Percentiles rank a stretch among this genome's conserved stretches.
phyloP scores from a whole-genome alignment of 2,888 invertebrate genomes.

The Trissolcus japonicus region DNA sequence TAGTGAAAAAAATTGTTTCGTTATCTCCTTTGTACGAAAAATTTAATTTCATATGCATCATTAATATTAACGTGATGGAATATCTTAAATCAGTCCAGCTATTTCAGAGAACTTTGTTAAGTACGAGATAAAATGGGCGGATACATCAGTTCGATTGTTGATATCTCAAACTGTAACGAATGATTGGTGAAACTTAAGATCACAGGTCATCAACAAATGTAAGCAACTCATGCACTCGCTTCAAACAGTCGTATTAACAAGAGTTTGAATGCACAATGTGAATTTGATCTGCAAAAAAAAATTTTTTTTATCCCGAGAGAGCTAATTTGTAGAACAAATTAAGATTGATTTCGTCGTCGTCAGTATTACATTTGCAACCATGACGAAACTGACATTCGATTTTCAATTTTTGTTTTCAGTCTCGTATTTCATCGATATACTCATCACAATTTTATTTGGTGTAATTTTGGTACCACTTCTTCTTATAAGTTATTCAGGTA shows the following conservation, averaged over 20 bases:
- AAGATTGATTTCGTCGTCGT: constrained; percentile 10
- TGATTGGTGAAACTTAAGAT: constrained; percentile 39
- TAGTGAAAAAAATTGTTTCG: neutral
- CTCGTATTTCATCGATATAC: constrained; percentile 57
- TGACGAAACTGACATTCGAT: constrained; percentile 26
- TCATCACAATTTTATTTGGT: constrained; percentile 50
- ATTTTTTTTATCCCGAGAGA: neutral
- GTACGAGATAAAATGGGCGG: constrained; percentile 34
- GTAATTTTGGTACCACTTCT: constrained; percentile 57
- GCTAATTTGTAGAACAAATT: neutral
- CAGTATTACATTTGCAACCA: constrained; percentile 34
- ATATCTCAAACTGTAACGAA: constrained; percentile 49
- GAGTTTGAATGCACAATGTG: constrained; percentile 30
- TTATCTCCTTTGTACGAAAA: neutral
- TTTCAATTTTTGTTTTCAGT: constrained; percentile 53
- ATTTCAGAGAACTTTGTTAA: constrained; percentile 29
- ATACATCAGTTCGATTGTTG: constrained; percentile 31
- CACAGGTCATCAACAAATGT: constrained; percentile 55
- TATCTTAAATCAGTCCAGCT: constrained; percentile 22
- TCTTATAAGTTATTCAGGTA: constrained; percentile 62
- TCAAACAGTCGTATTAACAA: constrained; percentile 40
- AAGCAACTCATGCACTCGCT: constrained; percentile 42
- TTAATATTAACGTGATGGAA: neutral
- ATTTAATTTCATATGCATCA: neutral
- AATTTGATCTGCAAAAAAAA: constrained; percentile 4